Base-by-base conservation (phyloP, 2,888 invertebrate genomes). In the Zygothrica quintamaculata region DNA sequence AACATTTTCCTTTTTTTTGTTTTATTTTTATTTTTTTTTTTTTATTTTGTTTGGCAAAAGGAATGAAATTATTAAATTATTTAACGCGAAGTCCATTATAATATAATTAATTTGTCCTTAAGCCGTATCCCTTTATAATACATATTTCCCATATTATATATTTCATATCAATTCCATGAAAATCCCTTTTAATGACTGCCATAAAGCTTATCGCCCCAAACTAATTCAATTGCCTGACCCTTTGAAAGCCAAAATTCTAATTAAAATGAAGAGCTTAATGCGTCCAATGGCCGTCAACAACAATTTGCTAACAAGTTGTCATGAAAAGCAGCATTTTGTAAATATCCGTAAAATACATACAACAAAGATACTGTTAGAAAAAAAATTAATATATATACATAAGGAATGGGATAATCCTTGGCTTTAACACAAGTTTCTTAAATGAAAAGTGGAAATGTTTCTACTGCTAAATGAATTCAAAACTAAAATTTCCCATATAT, bases 241-340 rank as follows among this genome's bases (percentile, higher is more conserved):
- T 58, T 51, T 53, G n/a, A 11, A 16, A 18, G 37, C 39, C 33
- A 22, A 42, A 53, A 47, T 40, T 58, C 39, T 58, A 69, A 74
- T 71, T 74, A 74, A 71, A 64, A 69, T 64, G 31, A 58, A 51
- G 43, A 55, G 64, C 70, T 69, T 71, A 64, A 69, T 46, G 46
- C 33, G 33, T 55, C 43, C 59, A 72, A 69, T 66, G 73, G 47
- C 22, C 68, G 48, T 74, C 62, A 46, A 40, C 48, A 44, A 50
- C 40, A 52, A 67, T 61, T 67, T 50, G 56, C 12, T 26, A 56
- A 15, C 11, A 48, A 47, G 31, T 47, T 46, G 34, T 43, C 31
- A 25, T 26, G 34, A 22, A 34, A 31, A 37, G 37, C 39, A 50
- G 59, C n/a, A n/a, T 39, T 39, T 48, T 47, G 7, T 16, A 36